Evolutionary conservation across 2,888 invertebrate genomes (phyloP), one percentile per base, ranked within the genome.

Genomic region (Heliconius ismenius): DNA sequence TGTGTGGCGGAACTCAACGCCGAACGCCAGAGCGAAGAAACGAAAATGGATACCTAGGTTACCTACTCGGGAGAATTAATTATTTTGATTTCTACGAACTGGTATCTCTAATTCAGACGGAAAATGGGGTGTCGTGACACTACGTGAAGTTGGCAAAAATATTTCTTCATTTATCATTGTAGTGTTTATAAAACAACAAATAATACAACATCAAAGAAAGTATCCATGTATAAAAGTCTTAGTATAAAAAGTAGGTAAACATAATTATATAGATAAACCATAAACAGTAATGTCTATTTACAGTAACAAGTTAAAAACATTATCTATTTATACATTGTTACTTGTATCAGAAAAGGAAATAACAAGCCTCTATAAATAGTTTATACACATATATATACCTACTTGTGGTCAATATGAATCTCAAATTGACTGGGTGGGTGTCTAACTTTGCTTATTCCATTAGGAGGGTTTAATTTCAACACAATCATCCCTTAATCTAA

Each of bases 381-480:
- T 26, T 72, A 72, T 36, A 72, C 36, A 72, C 24, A 62, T 32
- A 60, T 28, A 72, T 62, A 2, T 24, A 49, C 21, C 49, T 49
- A 49, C 18, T 18, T 21, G 0, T 60, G 49, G 69, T 69, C 26
- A 54, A 49, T 9, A 32, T 13, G 43, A 28, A 28, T 64, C 64
- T 28, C 49, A 73, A 63, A 73, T 73, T n/a, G 63, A 64, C n/a
- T 73, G n/a, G 28, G 63, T 73, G 73, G 64, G 7, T 32, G 36
- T 64, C 63, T 73, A 73, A 73, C 73, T 73, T 73, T 64, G 49
- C 32, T 73, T 64, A 73, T 73, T 73, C 64, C 64, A 64, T 73
- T 73, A 73, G 64, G 64, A 73, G 73, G 73, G 73, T 64, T 28
- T 64, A 73, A 73, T 64, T 73, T 64, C 32, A 64, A 73, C 70